Conservation (phyloP, 2,888 invertebrate genomes). For the Plagodis pulveraria region DNA sequence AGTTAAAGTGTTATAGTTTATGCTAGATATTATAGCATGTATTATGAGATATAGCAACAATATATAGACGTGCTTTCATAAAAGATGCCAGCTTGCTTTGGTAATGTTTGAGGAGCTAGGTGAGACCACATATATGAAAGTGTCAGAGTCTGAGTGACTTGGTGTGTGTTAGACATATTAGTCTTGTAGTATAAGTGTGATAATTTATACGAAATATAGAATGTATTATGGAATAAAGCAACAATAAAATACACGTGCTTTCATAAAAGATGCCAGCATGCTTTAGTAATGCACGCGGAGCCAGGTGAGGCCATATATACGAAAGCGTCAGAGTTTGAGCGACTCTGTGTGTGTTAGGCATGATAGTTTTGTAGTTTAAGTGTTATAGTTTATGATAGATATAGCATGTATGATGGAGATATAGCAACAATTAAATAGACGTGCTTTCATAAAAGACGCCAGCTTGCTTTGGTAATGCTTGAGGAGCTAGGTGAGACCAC, state of each 20-base stretch:
- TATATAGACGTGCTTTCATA: background rate
- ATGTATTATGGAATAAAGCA: too few relatives aligned
- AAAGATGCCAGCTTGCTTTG: background rate
- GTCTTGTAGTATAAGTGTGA: too few relatives aligned
- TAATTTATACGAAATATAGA: too few relatives aligned
- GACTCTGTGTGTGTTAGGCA: too few relatives aligned
- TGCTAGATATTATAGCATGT: constrained; percentile 72
- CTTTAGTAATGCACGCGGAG: too few relatives aligned
- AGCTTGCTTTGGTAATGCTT: background rate
- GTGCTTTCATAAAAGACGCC: background rate
- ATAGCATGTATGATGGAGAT: constrained; percentile 91
- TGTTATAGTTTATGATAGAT: background rate
- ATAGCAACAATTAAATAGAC: background rate
- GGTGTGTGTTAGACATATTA: background rate
- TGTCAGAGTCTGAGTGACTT: background rate
- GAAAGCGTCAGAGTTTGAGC: too few relatives aligned
- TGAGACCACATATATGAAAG: background rate
- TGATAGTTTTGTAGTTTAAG: background rate
- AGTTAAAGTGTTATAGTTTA: background rate
- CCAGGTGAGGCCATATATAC: too few relatives aligned
- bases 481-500: background rate
- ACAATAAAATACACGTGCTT: too few relatives aligned
- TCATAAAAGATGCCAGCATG: too few relatives aligned
- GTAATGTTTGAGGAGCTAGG: background rate
- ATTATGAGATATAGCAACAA: constrained; percentile 87